phyloP scores from a whole-genome alignment of 2,113 vertebrate species.

The Artemisiospiza belli region DNA sequence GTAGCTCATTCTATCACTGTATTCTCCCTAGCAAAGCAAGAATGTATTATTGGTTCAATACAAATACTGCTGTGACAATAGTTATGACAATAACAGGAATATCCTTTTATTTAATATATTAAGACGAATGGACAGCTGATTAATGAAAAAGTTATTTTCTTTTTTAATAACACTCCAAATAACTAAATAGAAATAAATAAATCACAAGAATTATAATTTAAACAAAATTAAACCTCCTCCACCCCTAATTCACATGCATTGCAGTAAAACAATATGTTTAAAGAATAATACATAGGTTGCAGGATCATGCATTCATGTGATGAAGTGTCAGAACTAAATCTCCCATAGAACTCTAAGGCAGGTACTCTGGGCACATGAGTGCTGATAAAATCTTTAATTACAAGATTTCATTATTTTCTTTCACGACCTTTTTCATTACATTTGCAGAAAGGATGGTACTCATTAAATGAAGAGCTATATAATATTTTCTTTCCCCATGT shows the following conservation, averaged over 20 bases:
- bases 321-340: background rate
- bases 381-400: slow-evolving; percentile 40
- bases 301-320: background rate
- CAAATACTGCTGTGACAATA: background rate
- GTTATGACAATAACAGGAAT: background rate
- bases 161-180: background rate
- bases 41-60: background rate
- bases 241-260: background rate
- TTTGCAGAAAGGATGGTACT: background rate
- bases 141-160: background rate
- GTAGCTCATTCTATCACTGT: background rate
- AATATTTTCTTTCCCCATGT: background rate
- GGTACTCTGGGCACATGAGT: background rate
- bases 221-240: background rate
- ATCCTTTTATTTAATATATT: background rate
- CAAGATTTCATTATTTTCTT: slow-evolving; percentile 14
- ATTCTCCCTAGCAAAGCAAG: background rate
- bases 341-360: background rate
- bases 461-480: background rate
- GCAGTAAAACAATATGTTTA: background rate
- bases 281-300: background rate
- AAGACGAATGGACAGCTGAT: background rate
- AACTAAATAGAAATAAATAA: background rate
- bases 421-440: background rate
- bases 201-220: background rate